Base-by-base conservation (phyloP, 1,140 invertebrate species). In the Achroia grisella region DNA sequence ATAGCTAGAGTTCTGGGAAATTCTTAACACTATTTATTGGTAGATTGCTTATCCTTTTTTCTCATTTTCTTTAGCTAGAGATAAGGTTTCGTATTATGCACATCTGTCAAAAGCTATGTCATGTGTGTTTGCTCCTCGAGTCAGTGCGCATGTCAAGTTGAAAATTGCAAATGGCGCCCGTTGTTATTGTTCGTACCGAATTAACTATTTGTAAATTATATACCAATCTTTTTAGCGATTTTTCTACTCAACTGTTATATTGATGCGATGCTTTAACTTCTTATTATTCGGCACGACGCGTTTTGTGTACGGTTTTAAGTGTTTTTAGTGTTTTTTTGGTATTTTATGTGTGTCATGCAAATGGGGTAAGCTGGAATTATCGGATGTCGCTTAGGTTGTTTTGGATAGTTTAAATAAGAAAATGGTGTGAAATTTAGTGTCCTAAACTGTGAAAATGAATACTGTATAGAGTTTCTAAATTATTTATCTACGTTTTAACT, bases 121-220 rank as follows among this genome's bases (percentile, higher is more conserved):
- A 71, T 69, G 66, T 67, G 74, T 73, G 67, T 79, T 78, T 81
- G 69, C 77, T 75, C 68, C 66, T 71, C 71, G 74, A 82, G 68
- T 77, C 75, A 86, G 77, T 86, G 86, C 86, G 86, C 86, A 87
- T 86, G 86, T 87, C 86, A 87, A 85, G 70, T 84, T 79, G 81
- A 83, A 85, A 85, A 86, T 86, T 86, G 86, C 86, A 87, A 87
- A 87, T 87, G 86, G 84, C 84, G 83, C 74, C 84, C 84, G 84
- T 87, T 87, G 86, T 87, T 87, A 86, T 87, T 87, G 84, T 86
- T 84, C 81, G 82, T 81, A 83, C 82, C 80, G 83, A 85, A 83
- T 71, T 83, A 84, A 80, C 73, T 84, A 86, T 86, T 86, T 85
- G 84, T 87, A 86, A 86, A 86, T 71, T 86, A 84, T 82, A 85